Conservation (phyloP, 1,140 invertebrate species). For the Lepidurus packardi region DNA sequence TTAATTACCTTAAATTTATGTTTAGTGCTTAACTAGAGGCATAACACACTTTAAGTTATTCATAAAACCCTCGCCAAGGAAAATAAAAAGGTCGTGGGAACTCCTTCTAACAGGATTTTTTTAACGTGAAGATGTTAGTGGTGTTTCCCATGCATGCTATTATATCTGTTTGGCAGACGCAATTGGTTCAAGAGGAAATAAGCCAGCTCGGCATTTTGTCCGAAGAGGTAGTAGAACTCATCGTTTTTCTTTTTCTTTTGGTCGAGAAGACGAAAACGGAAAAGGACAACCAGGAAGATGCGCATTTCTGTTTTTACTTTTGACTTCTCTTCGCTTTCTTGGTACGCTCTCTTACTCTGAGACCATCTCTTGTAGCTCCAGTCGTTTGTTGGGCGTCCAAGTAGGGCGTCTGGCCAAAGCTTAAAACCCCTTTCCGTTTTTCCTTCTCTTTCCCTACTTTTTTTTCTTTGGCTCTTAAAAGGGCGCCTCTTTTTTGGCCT, state of each 20-base stretch:
- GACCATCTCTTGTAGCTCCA: neutral
- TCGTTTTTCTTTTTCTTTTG: neutral
- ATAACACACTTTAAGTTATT: too few species aligned
- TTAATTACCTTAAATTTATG: too few species aligned
- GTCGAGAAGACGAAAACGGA: neutral
- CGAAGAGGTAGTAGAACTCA: neutral
- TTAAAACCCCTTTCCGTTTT: neutral
- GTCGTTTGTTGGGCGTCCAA: neutral
- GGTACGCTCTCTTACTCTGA: neutral
- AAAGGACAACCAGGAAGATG: neutral
- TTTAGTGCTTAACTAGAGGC: too few species aligned
- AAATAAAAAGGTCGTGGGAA: too few species aligned
- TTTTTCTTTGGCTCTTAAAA: neutral
- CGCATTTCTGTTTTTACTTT: neutral
- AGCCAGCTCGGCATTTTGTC: too few species aligned
- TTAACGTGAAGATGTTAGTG: too few species aligned
- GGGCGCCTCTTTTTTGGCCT: neutral
- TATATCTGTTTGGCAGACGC: too few species aligned
- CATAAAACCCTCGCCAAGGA: too few species aligned
- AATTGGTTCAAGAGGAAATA: too few species aligned
- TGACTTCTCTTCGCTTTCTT: neutral
- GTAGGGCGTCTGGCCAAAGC: slow-evolving; percentile 13
- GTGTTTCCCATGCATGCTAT: too few species aligned
- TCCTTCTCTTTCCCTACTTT: neutral
- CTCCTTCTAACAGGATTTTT: too few species aligned